Conservation (phyloP, 1,140 invertebrate species). For the Littorina saxatilis region DNA sequence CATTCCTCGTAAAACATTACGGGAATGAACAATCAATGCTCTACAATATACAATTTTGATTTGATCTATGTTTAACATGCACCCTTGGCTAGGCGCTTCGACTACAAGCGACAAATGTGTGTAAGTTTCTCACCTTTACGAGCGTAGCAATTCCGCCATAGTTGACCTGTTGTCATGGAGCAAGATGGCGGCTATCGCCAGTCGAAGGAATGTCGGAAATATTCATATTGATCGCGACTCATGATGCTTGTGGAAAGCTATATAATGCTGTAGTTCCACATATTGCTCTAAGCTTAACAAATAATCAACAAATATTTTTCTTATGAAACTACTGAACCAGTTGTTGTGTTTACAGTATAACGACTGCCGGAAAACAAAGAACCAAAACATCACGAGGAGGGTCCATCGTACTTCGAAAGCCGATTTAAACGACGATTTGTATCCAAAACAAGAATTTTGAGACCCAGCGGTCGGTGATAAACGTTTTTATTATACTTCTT, state of each 20-base stretch:
- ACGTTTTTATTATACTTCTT: too few relatives aligned
- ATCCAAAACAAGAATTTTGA: too few relatives aligned
- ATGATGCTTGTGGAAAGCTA: neutral
- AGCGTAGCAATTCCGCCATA: constrained; percentile 5
- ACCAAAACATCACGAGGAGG: neutral
- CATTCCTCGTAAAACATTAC: neutral
- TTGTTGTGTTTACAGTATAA: neutral
- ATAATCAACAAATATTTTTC: neutral
- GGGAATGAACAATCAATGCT: too few relatives aligned
- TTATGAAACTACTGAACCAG: neutral
- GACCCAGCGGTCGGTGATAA: too few relatives aligned
- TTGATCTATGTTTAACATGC: neutral
- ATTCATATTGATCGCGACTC: neutral
- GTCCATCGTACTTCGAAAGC: too few relatives aligned
- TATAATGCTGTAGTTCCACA: neutral
- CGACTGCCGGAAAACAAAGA: neutral
- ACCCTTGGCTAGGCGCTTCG: neutral
- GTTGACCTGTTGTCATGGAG: constrained; percentile 61
- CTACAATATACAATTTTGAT: neutral
- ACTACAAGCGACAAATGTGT: neutral
- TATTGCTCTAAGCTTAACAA: neutral
- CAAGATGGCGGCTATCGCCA: constrained; percentile 56
- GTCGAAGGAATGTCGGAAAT: neutral
- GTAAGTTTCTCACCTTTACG: neutral
- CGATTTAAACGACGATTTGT: too few relatives aligned